phyloP scores from a whole-genome alignment of 2,113 vertebrate species.

The Turdus rufiventris region DNA sequence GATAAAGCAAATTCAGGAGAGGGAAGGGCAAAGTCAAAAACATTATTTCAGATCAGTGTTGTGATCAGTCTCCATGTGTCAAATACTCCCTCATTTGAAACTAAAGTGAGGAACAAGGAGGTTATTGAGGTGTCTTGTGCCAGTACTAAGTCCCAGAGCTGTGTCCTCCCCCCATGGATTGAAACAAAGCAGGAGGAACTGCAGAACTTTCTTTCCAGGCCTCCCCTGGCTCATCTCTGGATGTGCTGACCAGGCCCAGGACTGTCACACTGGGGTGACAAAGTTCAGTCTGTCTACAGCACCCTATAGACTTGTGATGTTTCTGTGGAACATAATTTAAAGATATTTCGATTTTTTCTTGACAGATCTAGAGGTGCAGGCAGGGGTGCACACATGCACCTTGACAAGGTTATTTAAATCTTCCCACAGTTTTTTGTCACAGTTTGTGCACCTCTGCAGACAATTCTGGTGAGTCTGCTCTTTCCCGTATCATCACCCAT shows the following conservation, averaged over 20 bases:
- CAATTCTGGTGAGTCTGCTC: not conserved
- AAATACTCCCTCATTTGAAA: not conserved
- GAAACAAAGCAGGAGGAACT: not conserved
- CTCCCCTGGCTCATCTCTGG: not conserved
- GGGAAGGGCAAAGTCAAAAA: not conserved
- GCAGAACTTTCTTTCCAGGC: not conserved
- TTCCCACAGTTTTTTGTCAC: not conserved
- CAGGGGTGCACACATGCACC: not conserved
- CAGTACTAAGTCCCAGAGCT: not conserved
- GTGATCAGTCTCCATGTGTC: not conserved
- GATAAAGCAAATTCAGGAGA: not conserved
- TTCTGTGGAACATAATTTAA: not conserved
- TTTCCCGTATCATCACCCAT: not conserved
- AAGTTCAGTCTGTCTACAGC: not conserved
- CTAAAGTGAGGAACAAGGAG: not conserved
- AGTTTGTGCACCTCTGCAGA: not conserved
- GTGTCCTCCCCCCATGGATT: not conserved
- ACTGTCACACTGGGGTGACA: not conserved
- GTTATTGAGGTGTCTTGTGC: not conserved
- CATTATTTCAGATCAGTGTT: not conserved
- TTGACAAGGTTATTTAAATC: not conserved
- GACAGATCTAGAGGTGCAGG: not conserved
- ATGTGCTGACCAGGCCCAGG: not conserved
- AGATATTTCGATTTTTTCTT: not conserved
- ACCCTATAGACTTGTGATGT: accelerated